Evolutionary conservation across 2,113 vertebrate genomes (phyloP).

Genomic region (Crotophaga sulcirostris): DNA sequence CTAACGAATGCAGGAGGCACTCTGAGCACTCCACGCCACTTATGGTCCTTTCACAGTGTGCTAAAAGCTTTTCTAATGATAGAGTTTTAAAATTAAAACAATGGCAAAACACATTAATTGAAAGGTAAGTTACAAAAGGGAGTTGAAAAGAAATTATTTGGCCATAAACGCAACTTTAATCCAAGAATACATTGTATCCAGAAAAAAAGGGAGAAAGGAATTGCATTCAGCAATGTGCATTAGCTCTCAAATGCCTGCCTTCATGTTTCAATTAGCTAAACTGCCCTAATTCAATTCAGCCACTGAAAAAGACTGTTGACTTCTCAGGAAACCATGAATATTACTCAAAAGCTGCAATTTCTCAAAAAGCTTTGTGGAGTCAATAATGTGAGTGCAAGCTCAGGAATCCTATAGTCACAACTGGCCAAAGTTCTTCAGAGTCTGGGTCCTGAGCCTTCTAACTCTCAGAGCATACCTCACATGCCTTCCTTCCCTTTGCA

Average conservation of each 20-base stretch:
- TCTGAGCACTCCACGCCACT: neutral
- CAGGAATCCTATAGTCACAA: neutral
- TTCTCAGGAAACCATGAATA: neutral
- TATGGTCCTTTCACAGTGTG: neutral
- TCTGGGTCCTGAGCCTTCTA: neutral
- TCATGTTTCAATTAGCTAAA: conserved; percentile 8
- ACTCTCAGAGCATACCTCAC: rapidly evolving
- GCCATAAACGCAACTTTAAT: neutral
- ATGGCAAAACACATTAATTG: conserved; percentile 20
- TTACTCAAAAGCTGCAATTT: neutral
- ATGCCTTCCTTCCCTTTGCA: neutral
- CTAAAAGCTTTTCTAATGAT: conserved; percentile 41
- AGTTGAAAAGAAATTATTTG: conserved; percentile 15
- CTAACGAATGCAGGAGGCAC: neutral
- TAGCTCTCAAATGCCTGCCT: neutral
- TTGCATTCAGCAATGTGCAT: neutral
- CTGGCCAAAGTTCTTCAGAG: neutral
- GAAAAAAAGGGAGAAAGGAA: neutral
- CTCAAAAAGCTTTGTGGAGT: neutral
- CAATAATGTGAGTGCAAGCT: rapidly evolving
- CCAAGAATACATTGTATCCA: neutral
- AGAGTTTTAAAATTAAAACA: conserved; percentile 51
- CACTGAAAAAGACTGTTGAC: neutral
- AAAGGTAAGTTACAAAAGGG: conserved; percentile 22
- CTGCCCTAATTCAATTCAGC: neutral